Percentiles rank a stretch among this genome's conserved stretches.
Evolutionary conservation across 2,888 invertebrate genomes (phyloP).

Genomic region (Nephrotoma flavescens): DNA sequence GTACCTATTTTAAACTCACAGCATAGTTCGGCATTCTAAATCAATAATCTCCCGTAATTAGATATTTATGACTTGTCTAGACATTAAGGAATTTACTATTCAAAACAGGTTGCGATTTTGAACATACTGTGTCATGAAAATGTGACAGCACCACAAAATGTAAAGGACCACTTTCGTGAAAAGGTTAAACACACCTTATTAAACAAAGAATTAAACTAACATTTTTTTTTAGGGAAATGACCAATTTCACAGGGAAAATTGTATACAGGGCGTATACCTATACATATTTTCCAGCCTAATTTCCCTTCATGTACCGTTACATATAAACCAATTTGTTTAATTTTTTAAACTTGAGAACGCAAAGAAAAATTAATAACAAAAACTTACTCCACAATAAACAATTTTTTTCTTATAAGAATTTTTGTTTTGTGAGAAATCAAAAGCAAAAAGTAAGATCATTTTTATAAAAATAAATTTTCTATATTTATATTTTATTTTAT

Average conservation of each 20-base stretch:
- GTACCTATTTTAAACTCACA: no score
- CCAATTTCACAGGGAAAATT: neutral
- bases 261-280: neutral
- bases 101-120: neutral
- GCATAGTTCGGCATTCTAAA: no score
- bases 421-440: neutral
- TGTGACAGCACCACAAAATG: no score
- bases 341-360: neutral
- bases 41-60: neutral
- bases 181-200: neutral
- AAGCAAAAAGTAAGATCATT: neutral
- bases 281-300: neutral
- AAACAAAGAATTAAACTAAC: neutral
- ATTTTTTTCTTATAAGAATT: neutral
- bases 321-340: no score
- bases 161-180: neutral
- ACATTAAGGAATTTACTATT: neutral
- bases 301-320: neutral
- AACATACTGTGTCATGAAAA: neutral
- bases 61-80: neutral
- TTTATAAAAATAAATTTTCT: neutral
- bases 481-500: neutral
- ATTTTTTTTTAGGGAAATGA: neutral
- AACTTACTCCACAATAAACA: neutral
- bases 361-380: neutral